Evolutionary conservation across 2,888 invertebrate genomes (phyloP).

Genomic region (Hirudinaria manillensis): DNA sequence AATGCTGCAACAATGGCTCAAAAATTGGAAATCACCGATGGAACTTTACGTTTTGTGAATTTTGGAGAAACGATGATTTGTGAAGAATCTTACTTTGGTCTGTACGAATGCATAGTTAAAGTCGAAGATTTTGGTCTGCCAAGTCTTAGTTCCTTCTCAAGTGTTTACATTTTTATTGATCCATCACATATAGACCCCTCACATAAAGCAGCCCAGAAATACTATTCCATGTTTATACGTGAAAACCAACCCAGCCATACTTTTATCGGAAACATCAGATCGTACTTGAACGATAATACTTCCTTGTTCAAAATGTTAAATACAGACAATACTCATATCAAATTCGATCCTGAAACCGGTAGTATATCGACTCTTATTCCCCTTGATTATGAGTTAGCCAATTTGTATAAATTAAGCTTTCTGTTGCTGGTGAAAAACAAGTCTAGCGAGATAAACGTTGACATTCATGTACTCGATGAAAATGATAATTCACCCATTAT

Average conservation of each 20-base stretch:
- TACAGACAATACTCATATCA: not conserved
- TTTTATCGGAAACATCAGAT: not conserved
- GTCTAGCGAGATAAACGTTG: not conserved
- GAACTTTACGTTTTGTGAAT: not conserved
- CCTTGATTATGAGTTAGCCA: not conserved
- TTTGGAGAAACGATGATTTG: not conserved
- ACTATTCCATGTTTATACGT: not conserved
- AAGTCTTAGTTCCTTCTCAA: not conserved
- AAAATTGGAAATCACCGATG: not conserved
- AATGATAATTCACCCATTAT: constrained; percentile 5
- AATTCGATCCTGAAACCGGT: not conserved
- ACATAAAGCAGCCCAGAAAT: no score
- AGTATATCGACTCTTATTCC: not conserved
- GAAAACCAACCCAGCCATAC: not conserved
- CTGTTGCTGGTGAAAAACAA: not conserved
- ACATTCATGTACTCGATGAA: not conserved
- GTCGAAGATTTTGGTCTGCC: constrained; percentile 2
- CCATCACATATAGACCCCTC: not conserved
- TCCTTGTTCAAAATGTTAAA: no score
- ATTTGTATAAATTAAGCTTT: not conserved
- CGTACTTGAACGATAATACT: not conserved
- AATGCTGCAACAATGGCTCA: not conserved
- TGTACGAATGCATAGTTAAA: not conserved
- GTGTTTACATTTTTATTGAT: not conserved
- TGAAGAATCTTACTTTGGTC: not conserved